phyloP scores from a whole-genome alignment of 2,113 vertebrate species.

The Aspidoscelis tigris region DNA sequence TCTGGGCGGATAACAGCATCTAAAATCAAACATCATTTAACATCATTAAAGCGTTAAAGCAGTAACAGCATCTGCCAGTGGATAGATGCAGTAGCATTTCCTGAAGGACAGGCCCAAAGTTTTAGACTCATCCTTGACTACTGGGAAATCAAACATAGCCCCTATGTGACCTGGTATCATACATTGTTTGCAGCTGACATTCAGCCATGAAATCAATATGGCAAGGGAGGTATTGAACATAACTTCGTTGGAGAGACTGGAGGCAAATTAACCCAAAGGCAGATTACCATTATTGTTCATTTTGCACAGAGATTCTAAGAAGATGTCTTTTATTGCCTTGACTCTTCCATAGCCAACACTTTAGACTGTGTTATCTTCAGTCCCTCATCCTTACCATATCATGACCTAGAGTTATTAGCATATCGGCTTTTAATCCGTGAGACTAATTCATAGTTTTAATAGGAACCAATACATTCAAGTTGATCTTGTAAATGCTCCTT shows the following conservation, averaged over 20 bases:
- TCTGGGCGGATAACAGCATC: no score
- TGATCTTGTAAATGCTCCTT: not conserved
- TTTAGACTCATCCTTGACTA: not conserved
- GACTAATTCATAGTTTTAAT: not conserved
- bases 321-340: not conserved
- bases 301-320: slow-evolving; percentile 14
- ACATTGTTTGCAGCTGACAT: not conserved
- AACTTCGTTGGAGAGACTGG: slow-evolving; percentile 28
- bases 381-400: not conserved
- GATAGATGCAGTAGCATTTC: no score
- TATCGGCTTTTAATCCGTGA: not conserved
- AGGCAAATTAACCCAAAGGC: slow-evolving; percentile 8
- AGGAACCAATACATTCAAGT: not conserved
- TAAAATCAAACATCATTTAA: no score
- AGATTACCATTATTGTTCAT: slow-evolving; percentile 20
- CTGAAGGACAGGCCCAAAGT: no score
- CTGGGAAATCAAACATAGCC: no score
- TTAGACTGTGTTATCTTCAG: not conserved
- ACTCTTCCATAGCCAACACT: not conserved
- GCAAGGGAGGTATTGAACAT: slow-evolving; percentile 19
- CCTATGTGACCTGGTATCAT: no score
- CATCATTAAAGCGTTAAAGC: no score
- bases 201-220: slow-evolving; percentile 5
- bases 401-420: not conserved
- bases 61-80: no score